Evolutionary conservation across 2,797 vertebrate genomes (phyloP), one percentile per base, ranked within the genome.

Genomic region (Arnoldichthys spilopterus): DNA sequence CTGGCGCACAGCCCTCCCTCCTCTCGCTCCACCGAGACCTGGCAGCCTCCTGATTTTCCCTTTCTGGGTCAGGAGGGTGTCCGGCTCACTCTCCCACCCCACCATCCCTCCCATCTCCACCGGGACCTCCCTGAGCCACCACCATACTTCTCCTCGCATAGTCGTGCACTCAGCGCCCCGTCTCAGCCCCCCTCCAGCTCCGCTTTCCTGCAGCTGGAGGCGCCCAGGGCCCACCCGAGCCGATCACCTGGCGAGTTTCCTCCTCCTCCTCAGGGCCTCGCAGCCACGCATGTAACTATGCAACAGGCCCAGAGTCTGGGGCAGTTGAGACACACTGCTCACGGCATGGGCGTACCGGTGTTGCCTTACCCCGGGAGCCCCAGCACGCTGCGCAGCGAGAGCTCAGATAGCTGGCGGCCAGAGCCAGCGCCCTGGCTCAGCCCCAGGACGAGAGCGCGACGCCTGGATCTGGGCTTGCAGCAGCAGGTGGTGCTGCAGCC

Each of bases 321-420:
- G 95, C 97, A 98, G 95, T 96, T 99, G 93, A 96, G 97, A 97
- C 97, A 99, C 94, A 99, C 98, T 93, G 93, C 97, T 93, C 96
- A 99, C 92, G 98, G 97, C 91, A 96, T 98, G 97, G 97, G 97
- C 89, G 96, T 98, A 95, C 97, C 97, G 88, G 97, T 98, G 95
- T 97, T 99, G 98, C 97, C 98, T 97, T 99, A 98, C 95, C 95
- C 96, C 85, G 97, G 95, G 90, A 96, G 95, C 92, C 96, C 97
- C 94, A 97, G 97, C 95, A 96, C 97, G 94, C 96, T 98, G 88
- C 93, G 96, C 89, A 95, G 97, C 89, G 94, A 97, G 94, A 95
- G 97, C 93, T 95, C 95, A 90, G 95, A 95, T 86, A 92, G 93
- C 86, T 93, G 94, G 92, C 95, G 95, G 93, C 94, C 93, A 1